These are phyloP conservation scores for Cataglyphis rosenhaueri DNA, from an alignment of 2,888 invertebrate species.

Conservation along the genomic window DNA sequence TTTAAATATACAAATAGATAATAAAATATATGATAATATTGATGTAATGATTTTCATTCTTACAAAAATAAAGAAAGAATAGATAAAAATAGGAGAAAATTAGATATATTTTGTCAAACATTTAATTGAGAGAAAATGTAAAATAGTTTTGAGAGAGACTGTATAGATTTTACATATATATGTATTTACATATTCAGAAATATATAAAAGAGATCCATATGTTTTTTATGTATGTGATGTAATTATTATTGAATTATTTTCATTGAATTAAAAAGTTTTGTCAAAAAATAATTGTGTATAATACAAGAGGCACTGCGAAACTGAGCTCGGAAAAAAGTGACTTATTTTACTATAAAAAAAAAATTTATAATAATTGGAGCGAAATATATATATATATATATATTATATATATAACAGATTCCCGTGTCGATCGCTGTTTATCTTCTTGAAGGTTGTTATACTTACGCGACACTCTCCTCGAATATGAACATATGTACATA, in stretches of 20 bases:
- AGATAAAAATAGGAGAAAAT: neutral
- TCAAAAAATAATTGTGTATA: constrained; percentile 13
- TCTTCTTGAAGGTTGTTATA: neutral
- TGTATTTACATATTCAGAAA: constrained; percentile 20
- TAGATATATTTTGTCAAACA: neutral
- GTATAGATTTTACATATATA: constrained; percentile 1
- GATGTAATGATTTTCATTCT: constrained; percentile 3
- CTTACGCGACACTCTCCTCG: constrained; percentile 23
- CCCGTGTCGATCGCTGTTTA: neutral
- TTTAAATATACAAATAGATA: neutral
- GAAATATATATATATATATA: too few species aligned
- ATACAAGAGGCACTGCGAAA: neutral
- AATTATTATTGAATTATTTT: constrained; percentile 5
- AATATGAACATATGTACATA: constrained; percentile 34
- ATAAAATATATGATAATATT: neutral
- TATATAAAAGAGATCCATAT: neutral
- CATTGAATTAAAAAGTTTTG: neutral
- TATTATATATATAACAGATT: too few species aligned
- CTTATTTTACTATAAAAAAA: neutral
- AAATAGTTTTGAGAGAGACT: neutral
- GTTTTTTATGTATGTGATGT: neutral
- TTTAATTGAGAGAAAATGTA: constrained; percentile 4
- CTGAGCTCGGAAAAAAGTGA: neutral
- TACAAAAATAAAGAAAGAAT: neutral
- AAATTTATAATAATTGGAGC: neutral